These are phyloP conservation scores for Graptemys geographica DNA, from an alignment of 2,797 vertebrate species.

Conservation along the genomic window DNA sequence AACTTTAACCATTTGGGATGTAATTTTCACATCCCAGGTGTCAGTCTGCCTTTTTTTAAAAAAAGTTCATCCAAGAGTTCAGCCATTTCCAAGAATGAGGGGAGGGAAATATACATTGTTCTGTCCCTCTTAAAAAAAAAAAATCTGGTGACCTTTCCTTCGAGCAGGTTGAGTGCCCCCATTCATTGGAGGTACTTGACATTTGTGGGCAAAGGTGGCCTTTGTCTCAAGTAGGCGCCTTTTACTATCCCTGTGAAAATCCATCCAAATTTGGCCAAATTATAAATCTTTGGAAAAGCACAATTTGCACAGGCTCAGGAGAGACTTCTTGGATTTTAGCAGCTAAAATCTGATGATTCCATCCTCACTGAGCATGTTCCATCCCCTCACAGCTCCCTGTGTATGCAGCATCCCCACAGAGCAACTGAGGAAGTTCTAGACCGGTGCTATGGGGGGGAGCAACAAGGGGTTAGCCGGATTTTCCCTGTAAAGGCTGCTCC, in stretches of 20 bases:
- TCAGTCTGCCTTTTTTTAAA: background rate
- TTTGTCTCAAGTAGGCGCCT: background rate
- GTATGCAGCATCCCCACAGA: background rate
- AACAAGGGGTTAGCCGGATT: no score
- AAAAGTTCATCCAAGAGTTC: background rate
- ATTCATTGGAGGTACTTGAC: background rate
- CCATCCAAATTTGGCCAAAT: background rate
- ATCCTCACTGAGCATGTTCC: background rate
- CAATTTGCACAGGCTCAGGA: background rate
- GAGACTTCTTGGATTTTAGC: background rate
- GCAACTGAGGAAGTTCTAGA: no score
- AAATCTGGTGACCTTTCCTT: background rate
- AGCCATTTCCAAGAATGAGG: background rate
- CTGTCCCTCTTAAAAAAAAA: background rate
- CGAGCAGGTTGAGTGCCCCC: background rate
- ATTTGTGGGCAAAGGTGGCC: background rate
- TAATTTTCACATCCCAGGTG: background rate
- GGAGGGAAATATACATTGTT: background rate
- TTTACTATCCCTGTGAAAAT: background rate
- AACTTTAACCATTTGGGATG: background rate
- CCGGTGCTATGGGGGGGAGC: no score
- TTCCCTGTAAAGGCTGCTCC: background rate
- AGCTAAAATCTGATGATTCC: background rate
- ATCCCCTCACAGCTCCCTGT: fast-evolving
- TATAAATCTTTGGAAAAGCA: background rate